Conservation (phyloP, 2,797 vertebrate species). For the Peromyscus attwateri region DNA sequence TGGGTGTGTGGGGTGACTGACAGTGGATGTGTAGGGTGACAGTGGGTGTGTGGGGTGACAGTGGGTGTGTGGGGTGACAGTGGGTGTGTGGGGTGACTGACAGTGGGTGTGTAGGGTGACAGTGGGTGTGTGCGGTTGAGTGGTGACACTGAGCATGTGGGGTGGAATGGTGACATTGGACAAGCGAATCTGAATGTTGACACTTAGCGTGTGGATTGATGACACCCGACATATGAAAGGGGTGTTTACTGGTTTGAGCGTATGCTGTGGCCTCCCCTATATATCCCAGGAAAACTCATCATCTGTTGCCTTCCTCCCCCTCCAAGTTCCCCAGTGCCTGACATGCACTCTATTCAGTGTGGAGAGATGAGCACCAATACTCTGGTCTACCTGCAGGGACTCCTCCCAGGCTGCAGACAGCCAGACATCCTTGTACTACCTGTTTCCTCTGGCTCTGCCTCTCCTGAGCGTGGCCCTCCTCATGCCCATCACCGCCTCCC, state of each 20-base stretch:
- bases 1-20: not conserved
- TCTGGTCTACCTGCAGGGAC: not conserved
- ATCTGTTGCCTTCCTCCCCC: not conserved
- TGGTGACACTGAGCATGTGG: not conserved
- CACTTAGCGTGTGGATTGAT: not conserved
- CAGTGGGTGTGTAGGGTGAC: not conserved
- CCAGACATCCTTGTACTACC: not conserved
- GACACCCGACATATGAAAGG: not conserved
- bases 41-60: too few species aligned
- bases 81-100: not conserved
- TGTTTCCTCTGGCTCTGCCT: not conserved
- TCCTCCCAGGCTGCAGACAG: not conserved
- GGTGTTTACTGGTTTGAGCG: too few species aligned
- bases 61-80: not conserved
- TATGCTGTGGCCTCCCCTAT: rapidly evolving
- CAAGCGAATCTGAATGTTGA: not conserved
- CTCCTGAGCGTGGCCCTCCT: rapidly evolving
- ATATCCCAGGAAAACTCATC: rapidly evolving
- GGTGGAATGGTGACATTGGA: not conserved
- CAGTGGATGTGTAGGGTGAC: not conserved
- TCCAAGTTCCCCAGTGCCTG: rapidly evolving
- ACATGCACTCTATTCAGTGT: not conserved
- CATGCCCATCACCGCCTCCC: not conserved
- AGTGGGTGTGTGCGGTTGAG: too few species aligned
- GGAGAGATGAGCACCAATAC: not conserved